Conservation (phyloP, 92 coral and sea anemone species). For the Zoanthus sociatus region DNA sequence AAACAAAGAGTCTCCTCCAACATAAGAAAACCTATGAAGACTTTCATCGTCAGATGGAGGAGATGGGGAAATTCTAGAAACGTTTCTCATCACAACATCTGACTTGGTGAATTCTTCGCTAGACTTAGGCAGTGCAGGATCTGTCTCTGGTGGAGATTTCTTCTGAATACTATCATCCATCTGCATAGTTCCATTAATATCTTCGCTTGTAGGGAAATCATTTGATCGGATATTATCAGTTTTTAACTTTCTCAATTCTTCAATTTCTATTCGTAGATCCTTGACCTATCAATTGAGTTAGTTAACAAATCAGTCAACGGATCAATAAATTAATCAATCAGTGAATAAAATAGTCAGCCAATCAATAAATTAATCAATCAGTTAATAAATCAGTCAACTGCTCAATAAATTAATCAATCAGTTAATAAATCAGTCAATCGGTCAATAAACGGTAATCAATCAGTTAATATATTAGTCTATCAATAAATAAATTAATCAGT, state of each 20-base stretch:
- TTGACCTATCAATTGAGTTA: background rate
- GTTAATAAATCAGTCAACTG: background rate
- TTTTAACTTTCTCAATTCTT: constrained; percentile 15
- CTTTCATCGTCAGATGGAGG: background rate
- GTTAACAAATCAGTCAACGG: background rate
- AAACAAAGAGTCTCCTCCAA: constrained; percentile 37
- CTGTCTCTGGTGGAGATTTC: background rate
- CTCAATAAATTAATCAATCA: background rate
- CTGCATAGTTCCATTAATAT: background rate
- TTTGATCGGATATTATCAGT: background rate
- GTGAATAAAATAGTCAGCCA: background rate
- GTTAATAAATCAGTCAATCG: background rate
- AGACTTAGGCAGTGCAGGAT: background rate
- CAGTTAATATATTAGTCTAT: background rate
- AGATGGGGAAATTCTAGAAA: constrained; percentile 19
- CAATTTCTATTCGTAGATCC: constrained; percentile 29
- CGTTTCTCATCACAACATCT: constrained; percentile 23
- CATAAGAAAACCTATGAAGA: constrained; percentile 41
- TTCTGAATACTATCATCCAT: constrained; percentile 2
- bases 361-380: background rate
- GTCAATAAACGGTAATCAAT: background rate
- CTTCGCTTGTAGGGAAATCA: background rate
- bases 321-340: background rate
- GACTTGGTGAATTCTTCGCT: background rate
- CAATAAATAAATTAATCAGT: background rate